Conservation (phyloP, 2,888 invertebrate genomes). For the Cyclophora albipunctata region DNA sequence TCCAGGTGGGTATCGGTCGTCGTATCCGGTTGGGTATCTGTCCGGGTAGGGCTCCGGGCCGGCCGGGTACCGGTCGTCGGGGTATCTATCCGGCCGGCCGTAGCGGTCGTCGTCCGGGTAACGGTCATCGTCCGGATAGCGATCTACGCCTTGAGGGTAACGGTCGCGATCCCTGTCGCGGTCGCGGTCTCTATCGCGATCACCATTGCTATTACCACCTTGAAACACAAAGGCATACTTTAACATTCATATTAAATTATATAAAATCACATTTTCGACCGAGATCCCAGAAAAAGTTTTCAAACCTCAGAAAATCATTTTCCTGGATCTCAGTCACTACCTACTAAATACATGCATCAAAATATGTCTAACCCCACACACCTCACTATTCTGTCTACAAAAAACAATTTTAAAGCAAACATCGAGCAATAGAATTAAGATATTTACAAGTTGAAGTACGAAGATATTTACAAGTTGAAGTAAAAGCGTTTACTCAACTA, state of each 20-base stretch:
- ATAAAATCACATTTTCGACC: neutral
- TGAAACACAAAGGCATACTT: constrained; percentile 26
- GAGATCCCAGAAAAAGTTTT: too few species aligned
- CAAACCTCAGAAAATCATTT: too few species aligned
- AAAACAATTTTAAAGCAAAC: neutral
- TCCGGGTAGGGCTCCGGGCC: constrained; percentile 65
- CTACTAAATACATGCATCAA: neutral
- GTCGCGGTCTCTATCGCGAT: constrained; percentile 20
- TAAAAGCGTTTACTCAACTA: neutral
- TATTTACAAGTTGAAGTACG: neutral
- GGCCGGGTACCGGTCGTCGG: constrained; percentile 74
- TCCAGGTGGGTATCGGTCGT: constrained; percentile 65
- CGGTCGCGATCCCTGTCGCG: constrained; percentile 42
- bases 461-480: neutral
- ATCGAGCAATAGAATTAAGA: neutral
- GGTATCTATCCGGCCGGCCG: constrained; percentile 66
- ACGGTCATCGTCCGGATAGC: constrained; percentile 69
- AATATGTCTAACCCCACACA: neutral
- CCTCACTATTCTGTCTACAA: neutral
- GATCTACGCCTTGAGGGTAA: constrained; percentile 65
- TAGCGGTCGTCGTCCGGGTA: constrained; percentile 70
- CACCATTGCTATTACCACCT: constrained; percentile 48
- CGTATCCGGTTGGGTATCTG: constrained; percentile 45
- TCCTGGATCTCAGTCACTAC: too few species aligned
- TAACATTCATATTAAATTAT: neutral